Conservation (phyloP, 2,888 invertebrate species). For the Pollenia labialis region DNA sequence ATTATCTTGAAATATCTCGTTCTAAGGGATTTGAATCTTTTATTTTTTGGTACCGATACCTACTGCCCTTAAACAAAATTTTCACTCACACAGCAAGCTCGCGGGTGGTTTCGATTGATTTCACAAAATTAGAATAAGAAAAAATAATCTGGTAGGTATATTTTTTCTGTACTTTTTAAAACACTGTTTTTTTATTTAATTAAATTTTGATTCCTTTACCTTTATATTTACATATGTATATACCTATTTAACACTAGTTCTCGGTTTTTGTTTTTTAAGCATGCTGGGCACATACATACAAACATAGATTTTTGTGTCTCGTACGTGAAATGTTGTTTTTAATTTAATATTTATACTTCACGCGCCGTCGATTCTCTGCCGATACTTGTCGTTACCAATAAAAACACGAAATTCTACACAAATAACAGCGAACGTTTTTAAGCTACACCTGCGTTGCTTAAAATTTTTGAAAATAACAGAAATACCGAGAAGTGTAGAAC, state of each 20-base stretch:
- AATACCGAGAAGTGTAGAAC: slow-evolving; percentile 21
- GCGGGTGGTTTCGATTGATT: slow-evolving; percentile 23
- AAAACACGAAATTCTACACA: slow-evolving; percentile 49
- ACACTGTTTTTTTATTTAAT: neutral
- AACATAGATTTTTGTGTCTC: neutral
- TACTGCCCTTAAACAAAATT: neutral
- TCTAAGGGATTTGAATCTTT: neutral
- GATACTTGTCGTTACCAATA: slow-evolving; percentile 24
- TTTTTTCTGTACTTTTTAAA: neutral
- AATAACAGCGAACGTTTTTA: slow-evolving; percentile 34
- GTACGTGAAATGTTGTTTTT: slow-evolving; percentile 8
- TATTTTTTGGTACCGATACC: neutral
- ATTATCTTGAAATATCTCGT: slow-evolving; percentile 24
- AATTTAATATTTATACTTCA: slow-evolving; percentile 55
- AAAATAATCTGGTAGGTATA: no score
- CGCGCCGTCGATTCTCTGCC: slow-evolving; percentile 54
- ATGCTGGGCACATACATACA: neutral
- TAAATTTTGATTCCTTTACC: neutral
- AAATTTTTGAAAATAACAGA: neutral
- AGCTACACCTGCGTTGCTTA: slow-evolving; percentile 64
- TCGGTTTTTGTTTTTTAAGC: no score
- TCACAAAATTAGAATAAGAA: neutral
- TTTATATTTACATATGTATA: neutral
- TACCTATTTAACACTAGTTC: neutral
- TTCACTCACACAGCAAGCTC: slow-evolving; percentile 46